Percentiles rank a stretch among this genome's conserved stretches.
phyloP scores from a whole-genome alignment of 2,797 vertebrate genomes.

The Avahi laniger region DNA sequence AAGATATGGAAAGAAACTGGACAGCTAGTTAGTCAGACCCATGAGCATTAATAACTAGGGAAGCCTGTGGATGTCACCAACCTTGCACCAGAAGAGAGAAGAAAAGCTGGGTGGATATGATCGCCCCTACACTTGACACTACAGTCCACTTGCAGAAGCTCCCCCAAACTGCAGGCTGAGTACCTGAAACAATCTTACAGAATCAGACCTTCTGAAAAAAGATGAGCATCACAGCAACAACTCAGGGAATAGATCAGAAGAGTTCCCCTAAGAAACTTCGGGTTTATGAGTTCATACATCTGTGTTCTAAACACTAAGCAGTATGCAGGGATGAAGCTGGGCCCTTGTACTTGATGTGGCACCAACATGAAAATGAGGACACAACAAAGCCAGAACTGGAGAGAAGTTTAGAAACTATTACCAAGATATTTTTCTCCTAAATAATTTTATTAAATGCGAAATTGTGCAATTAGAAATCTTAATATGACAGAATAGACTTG shows the following conservation, averaged over 20 bases:
- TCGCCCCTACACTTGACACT: not conserved
- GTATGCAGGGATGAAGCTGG: not conserved
- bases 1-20: not conserved
- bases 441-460: not conserved
- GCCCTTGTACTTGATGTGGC: not conserved
- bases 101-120: not conserved
- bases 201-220: not conserved
- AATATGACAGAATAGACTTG: not conserved
- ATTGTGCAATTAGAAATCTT: conserved; percentile 2
- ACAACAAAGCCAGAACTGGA: not conserved
- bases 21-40: not conserved
- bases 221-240: not conserved
- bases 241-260: not conserved
- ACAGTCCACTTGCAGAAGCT: not conserved
- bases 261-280: not conserved
- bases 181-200: not conserved
- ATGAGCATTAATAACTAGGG: not conserved
- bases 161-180: not conserved
- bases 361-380: not conserved
- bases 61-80: not conserved
- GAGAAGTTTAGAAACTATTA: not conserved
- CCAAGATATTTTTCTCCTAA: not conserved
- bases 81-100: not conserved
- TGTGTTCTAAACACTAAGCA: not conserved
- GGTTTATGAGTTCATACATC: not conserved